Base-by-base conservation (phyloP, 1,140 invertebrate species). In the Doryteuthis pealeii region DNA sequence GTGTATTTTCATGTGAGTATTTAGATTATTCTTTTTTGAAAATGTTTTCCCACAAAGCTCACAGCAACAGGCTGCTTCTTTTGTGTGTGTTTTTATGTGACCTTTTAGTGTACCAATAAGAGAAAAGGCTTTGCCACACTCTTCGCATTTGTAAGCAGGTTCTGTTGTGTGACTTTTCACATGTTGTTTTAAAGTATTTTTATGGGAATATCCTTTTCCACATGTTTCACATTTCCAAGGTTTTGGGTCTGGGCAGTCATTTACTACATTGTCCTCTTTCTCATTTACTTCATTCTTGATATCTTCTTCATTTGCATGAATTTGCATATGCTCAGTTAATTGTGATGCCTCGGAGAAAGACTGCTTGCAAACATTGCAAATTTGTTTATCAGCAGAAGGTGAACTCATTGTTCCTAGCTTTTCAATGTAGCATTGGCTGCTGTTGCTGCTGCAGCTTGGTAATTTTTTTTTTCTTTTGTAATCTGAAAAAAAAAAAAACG, bases 171-270 rank as follows among this genome's bases (percentile, higher is more conserved):
- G 95, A 84, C 96, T 96, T 81, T 95, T 89, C 58, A 96, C 89
- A 89, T 97, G 96, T 87, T 97, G 97, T 30, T 95, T 97, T 45
- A 97, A 88, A 0, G 95, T 97, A 31, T 94, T 96, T 82, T 94
- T 93, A 15, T 93, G 93, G 78, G 94, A 94, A 73, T 95, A 91
- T 30, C 91, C 90, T 83, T 95, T 94, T 72, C 94, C 92, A 82
- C 95, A 96, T 65, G 95, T 91, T 3, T 92, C 90, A 92, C 33
- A 91, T 91, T 83, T 95, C 94, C 72, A 94, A 92, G 22, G 8
- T 72, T n/a, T 32, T 40, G 35, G 3, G 10, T 40, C 10, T 40
- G 3, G 35, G 35, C 3, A 40, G 35, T 40, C 10, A 10, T 40
- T 40, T 5, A 5, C 10, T 40, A 10, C 3, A 30, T 3, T n/a